phyloP scores from a whole-genome alignment of 1,140 invertebrate species.

The Drosophila suzukii region DNA sequence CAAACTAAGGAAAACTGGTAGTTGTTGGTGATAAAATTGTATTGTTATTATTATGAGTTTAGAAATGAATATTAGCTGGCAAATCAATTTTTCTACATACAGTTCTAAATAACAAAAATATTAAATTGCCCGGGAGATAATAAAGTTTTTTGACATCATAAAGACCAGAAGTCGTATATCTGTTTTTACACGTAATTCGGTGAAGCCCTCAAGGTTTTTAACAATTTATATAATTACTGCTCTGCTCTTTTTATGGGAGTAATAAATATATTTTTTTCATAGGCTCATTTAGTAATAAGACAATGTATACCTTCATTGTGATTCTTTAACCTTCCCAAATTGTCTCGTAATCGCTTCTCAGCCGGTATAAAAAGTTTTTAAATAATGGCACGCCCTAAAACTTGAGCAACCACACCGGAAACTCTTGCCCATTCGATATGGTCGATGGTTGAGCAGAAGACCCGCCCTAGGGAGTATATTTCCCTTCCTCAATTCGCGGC shows the following conservation, averaged over 20 bases:
- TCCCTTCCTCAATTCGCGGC: slow-evolving; percentile 25
- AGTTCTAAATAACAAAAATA: too few species aligned
- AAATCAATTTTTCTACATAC: background rate
- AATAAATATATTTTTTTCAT: slow-evolving; percentile 27
- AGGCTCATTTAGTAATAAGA: slow-evolving; percentile 17
- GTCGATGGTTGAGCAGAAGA: slow-evolving; percentile 23
- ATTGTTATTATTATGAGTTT: too few species aligned
- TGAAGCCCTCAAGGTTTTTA: slow-evolving; percentile 13
- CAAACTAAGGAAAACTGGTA: background rate
- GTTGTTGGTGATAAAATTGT: background rate
- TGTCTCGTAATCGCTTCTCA: slow-evolving; percentile 45
- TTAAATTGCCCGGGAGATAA: too few species aligned
- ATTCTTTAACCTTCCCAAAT: slow-evolving; percentile 34
- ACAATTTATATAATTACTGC: slow-evolving; percentile 6
- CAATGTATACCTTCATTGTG: slow-evolving; percentile 28
- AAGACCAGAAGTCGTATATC: background rate
- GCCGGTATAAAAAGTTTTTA: slow-evolving; percentile 7
- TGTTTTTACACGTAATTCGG: slow-evolving; percentile 6
- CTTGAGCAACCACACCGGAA: slow-evolving; percentile 49
- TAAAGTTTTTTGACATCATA: background rate
- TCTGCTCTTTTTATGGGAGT: slow-evolving; percentile 5
- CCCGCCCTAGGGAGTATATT: slow-evolving; percentile 17
- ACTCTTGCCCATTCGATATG: slow-evolving; percentile 49
- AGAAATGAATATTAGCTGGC: too few species aligned
- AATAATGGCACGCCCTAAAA: slow-evolving; percentile 58